Evolutionary conservation across 1,140 invertebrate genomes (phyloP).

Genomic region (Rhopalosiphum padi): DNA sequence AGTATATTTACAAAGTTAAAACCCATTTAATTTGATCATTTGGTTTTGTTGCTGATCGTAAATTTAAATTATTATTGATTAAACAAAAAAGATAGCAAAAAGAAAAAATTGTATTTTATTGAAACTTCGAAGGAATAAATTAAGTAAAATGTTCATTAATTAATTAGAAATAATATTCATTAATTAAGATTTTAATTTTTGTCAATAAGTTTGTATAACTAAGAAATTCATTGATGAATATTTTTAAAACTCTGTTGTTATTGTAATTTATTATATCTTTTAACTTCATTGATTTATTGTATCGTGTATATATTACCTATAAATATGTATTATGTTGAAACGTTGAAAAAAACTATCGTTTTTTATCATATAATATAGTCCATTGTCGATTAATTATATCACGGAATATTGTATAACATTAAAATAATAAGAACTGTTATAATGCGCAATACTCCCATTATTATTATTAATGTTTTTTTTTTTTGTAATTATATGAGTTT

Average conservation of each 20-base stretch:
- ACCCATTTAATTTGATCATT: not conserved
- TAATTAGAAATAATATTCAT: slow-evolving; percentile 14
- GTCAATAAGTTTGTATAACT: not conserved
- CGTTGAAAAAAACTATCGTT: not conserved
- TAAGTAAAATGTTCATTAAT: not conserved
- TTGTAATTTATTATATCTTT: slow-evolving; percentile 1
- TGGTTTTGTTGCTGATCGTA: not conserved
- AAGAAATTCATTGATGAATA: not conserved
- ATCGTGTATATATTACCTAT: not conserved
- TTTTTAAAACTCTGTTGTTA: slow-evolving; percentile 17
- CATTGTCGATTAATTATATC: not conserved
- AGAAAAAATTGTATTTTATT: not conserved
- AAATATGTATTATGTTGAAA: not conserved
- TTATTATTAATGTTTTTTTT: not conserved
- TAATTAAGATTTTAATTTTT: not conserved
- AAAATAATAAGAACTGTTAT: not conserved
- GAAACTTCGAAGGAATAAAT: not conserved
- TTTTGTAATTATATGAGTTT: not conserved
- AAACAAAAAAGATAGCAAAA: not conserved
- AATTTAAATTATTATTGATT: not conserved
- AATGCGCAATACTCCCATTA: not conserved
- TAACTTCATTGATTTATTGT: not conserved
- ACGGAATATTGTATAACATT: not conserved
- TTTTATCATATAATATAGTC: not conserved
- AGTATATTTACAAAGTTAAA: not conserved